Evolutionary conservation across 1,140 invertebrate species (phyloP), one percentile per base, ranked within the genome.

Genomic region (Meloidogyne exigua): DNA sequence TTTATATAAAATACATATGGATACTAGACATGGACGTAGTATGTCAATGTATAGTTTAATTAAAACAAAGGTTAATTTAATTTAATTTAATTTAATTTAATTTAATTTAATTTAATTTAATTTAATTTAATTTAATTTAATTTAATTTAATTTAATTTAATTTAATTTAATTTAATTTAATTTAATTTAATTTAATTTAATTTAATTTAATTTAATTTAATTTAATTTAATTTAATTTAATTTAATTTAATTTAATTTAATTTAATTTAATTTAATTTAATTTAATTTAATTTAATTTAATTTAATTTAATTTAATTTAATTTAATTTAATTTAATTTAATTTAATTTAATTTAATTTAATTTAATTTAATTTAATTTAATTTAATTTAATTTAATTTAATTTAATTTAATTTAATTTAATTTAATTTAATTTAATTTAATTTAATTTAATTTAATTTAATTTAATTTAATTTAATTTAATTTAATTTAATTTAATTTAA

Each of bases 1-100:
- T n/a, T 62, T 71, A 62, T 28, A 71, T 62, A 71, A 71, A 71
- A 57, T 57, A 15, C 69, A 71, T 71, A 26, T 71, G 69, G 15
- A 57, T 28, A 71, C 69, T 11, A 62, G 36, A 44, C 69, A 71
- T 62, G n/a, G 69, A 71, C 69, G 69, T 18, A 71, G 69, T 62
- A 71, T 71, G 25, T 49, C 69, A 25, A 71, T 71, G 69, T 71
- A 44, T 28, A 71, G 62, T 28, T 26, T 21, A 36, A 62, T 42
- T 23, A 71, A 42, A 28, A 49, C 39, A 5, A 44, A 71, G 62
- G 69, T 71, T 57, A 32, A 15, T 10, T 18, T 44, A 71, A 18
- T 71, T 70, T 13, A 39, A 18, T 36, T 42, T 49, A 32, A 15
- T 10, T 18, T 44, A 71, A 18, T 71, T 70, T 13, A 39, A 18